phyloP scores from a whole-genome alignment of 2,113 vertebrate genomes.

The Sarotherodon lohbergeri region DNA sequence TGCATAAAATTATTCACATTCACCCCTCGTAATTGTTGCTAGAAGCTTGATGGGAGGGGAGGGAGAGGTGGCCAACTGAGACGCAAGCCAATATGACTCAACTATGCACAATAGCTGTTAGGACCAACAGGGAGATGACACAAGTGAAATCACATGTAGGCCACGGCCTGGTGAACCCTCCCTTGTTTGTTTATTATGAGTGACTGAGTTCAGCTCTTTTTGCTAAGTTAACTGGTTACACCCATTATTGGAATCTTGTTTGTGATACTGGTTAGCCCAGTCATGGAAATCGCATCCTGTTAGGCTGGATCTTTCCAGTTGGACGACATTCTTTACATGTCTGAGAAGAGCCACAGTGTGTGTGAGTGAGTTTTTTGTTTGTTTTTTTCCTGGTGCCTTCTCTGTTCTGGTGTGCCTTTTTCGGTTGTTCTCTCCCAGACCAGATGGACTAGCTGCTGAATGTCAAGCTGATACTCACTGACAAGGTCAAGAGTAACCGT shows the following conservation, averaged over 20 bases:
- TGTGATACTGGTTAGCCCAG: not conserved
- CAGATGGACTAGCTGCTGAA: conserved; percentile 11
- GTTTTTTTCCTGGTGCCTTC: conserved; percentile 35
- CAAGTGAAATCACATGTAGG: not conserved
- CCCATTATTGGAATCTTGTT: not conserved
- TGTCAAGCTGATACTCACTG: not conserved
- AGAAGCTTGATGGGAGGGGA: not conserved
- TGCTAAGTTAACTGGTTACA: not conserved
- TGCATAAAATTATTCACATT: not conserved
- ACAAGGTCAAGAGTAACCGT: not conserved
- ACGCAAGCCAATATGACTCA: conserved; percentile 24
- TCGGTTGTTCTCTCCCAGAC: not conserved
- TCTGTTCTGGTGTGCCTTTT: conserved; percentile 46
- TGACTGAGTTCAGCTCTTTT: not conserved
- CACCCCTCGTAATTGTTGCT: not conserved
- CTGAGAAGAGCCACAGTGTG: not conserved
- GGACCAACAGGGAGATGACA: conserved; percentile 6
- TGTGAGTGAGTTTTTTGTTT: not conserved
- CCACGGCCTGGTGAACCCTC: not conserved
- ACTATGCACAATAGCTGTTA: conserved; percentile 39
- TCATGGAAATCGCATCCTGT: not conserved
- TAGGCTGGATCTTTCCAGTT: conserved; percentile 10
- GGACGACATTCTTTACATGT: conserved; percentile 39
- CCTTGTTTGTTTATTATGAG: conserved; percentile 12
- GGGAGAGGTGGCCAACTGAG: not conserved